These are phyloP conservation scores for Antechinus flavipes DNA, from an alignment of 2,113 vertebrate species.

Conservation along the genomic window DNA sequence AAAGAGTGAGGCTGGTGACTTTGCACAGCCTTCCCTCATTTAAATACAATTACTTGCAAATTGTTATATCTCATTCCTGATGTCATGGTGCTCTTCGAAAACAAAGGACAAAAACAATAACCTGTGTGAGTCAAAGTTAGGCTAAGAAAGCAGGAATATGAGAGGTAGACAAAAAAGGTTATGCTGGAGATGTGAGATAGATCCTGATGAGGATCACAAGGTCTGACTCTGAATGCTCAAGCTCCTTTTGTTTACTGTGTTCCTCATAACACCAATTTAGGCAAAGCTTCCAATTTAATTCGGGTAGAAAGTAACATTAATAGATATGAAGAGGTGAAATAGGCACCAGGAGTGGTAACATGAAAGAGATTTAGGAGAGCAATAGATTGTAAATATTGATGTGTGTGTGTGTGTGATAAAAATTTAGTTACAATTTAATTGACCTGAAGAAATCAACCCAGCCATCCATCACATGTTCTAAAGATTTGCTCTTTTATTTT, in stretches of 20 bases:
- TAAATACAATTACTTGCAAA: background rate
- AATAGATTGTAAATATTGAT: no score
- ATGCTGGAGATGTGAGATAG: background rate
- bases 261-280: background rate
- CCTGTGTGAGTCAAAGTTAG: no score
- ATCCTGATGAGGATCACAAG: background rate
- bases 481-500: no score
- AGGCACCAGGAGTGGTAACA: no score
- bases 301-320: background rate
- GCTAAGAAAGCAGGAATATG: background rate
- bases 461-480: no score
- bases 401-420: no score
- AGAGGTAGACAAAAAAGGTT: background rate
- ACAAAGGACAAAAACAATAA: background rate
- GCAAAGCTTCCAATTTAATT: background rate
- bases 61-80: background rate
- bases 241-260: background rate
- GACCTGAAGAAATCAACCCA: no score
- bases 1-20: background rate
- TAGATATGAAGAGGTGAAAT: no score
- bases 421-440: no score
- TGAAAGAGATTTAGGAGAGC: no score
- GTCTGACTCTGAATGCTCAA: background rate
- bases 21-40: background rate
- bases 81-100: background rate